Conservation (phyloP, 2,888 invertebrate species). For the Mesodorylaimus sp. region DNA sequence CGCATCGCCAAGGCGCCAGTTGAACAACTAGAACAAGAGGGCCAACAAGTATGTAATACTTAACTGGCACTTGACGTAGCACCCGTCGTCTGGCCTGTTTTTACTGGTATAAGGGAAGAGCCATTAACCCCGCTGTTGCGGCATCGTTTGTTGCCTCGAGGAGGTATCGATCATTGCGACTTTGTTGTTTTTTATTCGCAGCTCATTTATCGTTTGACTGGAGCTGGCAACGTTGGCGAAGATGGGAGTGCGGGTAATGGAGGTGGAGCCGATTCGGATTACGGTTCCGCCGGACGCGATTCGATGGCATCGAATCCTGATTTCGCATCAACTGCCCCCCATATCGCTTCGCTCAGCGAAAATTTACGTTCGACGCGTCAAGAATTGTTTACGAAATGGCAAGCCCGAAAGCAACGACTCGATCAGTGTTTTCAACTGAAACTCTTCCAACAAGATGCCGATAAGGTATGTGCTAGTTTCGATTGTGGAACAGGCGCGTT, state of each 20-base stretch:
- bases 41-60: conserved; percentile 42
- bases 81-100: not conserved
- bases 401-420: conserved; percentile 74
- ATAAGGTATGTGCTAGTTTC: conserved; percentile 48
- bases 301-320: conserved; percentile 44
- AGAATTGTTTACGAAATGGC: conserved; percentile 78
- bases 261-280: conserved; percentile 10
- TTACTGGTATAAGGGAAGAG: too few species aligned
- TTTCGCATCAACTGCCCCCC: conserved; percentile 36
- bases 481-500: too few species aligned
- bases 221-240: not conserved
- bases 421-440: conserved; percentile 89
- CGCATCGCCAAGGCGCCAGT: conserved; percentile 79
- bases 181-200: conserved; percentile 5
- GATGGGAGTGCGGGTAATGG: not conserved
- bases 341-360: conserved; percentile 34
- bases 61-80: not conserved
- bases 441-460: conserved; percentile 88
- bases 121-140: too few species aligned
- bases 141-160: too few species aligned
- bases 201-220: conserved; percentile 11
- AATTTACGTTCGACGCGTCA: conserved; percentile 44
- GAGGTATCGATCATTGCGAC: too few species aligned
- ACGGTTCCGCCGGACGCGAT: conserved; percentile 9
- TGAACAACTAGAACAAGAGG: conserved; percentile 74